phyloP scores from a whole-genome alignment of 2,888 invertebrate species.

The Sycophila texana region DNA sequence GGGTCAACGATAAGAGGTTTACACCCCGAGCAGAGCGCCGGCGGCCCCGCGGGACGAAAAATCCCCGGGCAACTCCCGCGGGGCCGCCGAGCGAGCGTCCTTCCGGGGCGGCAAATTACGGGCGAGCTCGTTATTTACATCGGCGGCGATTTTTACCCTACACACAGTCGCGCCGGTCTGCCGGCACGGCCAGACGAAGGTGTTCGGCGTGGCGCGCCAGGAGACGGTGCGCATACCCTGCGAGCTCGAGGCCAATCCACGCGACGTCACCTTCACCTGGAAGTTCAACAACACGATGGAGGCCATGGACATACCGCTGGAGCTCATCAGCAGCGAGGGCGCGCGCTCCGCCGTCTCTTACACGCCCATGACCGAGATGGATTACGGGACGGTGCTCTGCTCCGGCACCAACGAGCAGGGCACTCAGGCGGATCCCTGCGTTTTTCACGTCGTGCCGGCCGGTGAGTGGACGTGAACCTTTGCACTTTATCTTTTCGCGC shows the following conservation, averaged over 20 bases:
- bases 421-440: slow-evolving; percentile 84
- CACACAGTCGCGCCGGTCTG: slow-evolving; percentile 84
- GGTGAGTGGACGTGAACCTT: slow-evolving; percentile 74
- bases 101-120: not conserved
- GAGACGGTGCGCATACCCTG: slow-evolving; percentile 84
- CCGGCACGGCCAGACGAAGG: slow-evolving; percentile 81
- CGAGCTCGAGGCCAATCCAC: slow-evolving; percentile 86
- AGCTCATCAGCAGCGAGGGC: slow-evolving; percentile 80
- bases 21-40: not conserved
- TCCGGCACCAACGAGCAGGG: slow-evolving; percentile 86
- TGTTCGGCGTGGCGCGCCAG: slow-evolving; percentile 84
- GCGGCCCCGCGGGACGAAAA: not conserved
- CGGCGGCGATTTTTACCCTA: not conserved
- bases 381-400: slow-evolving; percentile 86
- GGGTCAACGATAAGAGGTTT: no score
- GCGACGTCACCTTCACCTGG: slow-evolving; percentile 84
- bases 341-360: slow-evolving; percentile 82
- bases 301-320: slow-evolving; percentile 82
- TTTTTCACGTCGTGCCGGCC: slow-evolving; percentile 85
- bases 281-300: slow-evolving; percentile 87
- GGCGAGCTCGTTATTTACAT: not conserved
- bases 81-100: not conserved
- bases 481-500: no score
- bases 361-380: slow-evolving; percentile 84
- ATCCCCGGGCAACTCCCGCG: not conserved